Conservation (phyloP, 2,113 vertebrate genomes). For the Solea solea region DNA sequence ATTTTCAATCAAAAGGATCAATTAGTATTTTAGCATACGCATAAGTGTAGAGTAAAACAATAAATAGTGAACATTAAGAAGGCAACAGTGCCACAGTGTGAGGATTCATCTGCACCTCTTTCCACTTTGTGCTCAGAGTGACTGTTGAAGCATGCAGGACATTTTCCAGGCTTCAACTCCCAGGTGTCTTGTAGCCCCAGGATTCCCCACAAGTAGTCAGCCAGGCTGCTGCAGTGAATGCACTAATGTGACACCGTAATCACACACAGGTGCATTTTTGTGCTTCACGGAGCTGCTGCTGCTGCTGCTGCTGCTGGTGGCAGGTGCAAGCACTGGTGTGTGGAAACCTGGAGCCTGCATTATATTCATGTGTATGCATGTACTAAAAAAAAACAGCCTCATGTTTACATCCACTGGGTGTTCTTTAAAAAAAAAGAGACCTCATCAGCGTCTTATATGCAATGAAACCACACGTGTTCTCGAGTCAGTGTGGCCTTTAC, state of each 20-base stretch:
- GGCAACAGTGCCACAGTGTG: slow-evolving; percentile 14
- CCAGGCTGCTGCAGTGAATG: slow-evolving; percentile 57
- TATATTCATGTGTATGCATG: not conserved
- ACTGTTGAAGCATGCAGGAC: slow-evolving; percentile 64
- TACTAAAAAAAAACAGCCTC: not conserved
- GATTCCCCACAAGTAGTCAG: slow-evolving; percentile 62
- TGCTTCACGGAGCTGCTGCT: slow-evolving; percentile 50
- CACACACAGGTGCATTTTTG: slow-evolving; percentile 66
- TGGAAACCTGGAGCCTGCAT: slow-evolving; percentile 18
- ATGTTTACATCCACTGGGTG: slow-evolving; percentile 19
- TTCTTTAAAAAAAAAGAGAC: not conserved
- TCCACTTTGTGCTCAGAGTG: slow-evolving; percentile 66
- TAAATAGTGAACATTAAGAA: not conserved
- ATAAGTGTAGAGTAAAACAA: not conserved
- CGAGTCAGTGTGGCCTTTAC: slow-evolving; percentile 6
- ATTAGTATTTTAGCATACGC: no score
- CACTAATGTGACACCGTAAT: slow-evolving; percentile 76
- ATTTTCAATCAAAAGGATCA: not conserved
- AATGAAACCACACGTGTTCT: not conserved
- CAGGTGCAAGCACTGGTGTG: slow-evolving; percentile 45
- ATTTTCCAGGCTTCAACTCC: slow-evolving; percentile 65
- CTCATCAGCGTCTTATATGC: slow-evolving; percentile 8
- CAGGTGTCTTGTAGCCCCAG: slow-evolving; percentile 67
- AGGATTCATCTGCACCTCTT: slow-evolving; percentile 60
- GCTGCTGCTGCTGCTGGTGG: slow-evolving; percentile 23